Base-by-base conservation (phyloP, 2,888 invertebrate species). In the Margaritifera margaritifera region DNA sequence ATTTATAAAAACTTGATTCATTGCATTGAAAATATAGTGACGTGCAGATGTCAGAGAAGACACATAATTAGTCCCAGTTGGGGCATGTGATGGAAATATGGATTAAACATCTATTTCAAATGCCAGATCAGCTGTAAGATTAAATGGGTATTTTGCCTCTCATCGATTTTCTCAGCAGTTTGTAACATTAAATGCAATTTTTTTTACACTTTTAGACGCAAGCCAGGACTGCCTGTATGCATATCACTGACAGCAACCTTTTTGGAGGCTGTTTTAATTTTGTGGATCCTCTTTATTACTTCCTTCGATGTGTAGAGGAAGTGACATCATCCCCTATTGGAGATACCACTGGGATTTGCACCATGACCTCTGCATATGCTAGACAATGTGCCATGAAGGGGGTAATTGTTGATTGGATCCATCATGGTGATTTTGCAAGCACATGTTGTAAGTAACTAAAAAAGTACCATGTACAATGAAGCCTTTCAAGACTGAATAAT, bases 301-400 rank as follows among this genome's bases (percentile, higher is more conserved):
- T 67, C n/a, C 51, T 57, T 0, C n/a, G 51, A 11, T 75, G 75
- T 61, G 27, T 56, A 1, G 6, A 31, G 18, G 75, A 75, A 53
- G 71, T 64, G 59, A 64, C 27, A 25, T 25, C 25, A 24, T 67
- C 64, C 25, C 53, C 24, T 20, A 65, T 63, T 6, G 52, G 15
- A 8, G 22, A 18, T 2, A 64, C 8, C 2, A 22, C 22, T 15
- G 22, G 71, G 0, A 62, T 78, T 55, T 78, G 77, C 51, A 65
- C 63, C 24, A 72, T 70, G 63, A 72, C 72, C 20, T 42, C 61
- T 1, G 68, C 62, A 15, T 64, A 66, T 22, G 65, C 71, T 20
- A 65, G 64, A 22, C 25, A 59, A 2, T 74, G 74, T 50, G 50
- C 64, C 1, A 50, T 51, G 6, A 54, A 54, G 15, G 69, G 64